A percentile compares a stretch with the other conserved stretches of the same genome.
Conservation (phyloP, 2,888 invertebrate species). For the Dorcus parallelipipedus region DNA sequence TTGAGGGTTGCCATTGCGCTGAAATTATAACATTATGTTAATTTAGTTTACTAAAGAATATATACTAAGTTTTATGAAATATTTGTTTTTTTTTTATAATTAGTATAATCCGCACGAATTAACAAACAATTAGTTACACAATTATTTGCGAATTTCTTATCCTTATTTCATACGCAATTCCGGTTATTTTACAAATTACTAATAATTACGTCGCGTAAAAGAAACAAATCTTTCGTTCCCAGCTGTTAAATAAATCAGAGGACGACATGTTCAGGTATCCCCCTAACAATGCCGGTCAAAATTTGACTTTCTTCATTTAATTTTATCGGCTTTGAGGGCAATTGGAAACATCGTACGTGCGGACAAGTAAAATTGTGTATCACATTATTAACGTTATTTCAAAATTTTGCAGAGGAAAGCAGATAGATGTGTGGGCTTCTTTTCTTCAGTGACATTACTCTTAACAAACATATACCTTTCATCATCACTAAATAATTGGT, state of each 20-base stretch:
- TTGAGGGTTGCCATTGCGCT: no score
- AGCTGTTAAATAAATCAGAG: constrained; percentile 8
- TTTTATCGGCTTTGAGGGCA: constrained; percentile 19
- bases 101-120: no score
- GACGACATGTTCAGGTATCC: background rate
- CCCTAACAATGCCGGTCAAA: background rate
- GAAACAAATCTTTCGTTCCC: no score
- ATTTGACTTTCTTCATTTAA: constrained; percentile 12
- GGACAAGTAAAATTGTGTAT: background rate
- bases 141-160: no score
- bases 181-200: no score
- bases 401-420: constrained; percentile 29
- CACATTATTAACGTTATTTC: background rate
- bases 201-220: no score
- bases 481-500: background rate
- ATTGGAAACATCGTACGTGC: constrained; percentile 34
- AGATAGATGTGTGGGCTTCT: constrained; percentile 25
- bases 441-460: constrained; percentile 26
- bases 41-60: no score
- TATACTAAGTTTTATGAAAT: no score
- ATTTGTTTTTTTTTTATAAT: no score
- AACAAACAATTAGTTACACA: no score
- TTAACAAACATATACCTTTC: constrained; percentile 26
- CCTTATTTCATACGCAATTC: no score
- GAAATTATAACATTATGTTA: no score